Conservation (phyloP, 2,113 vertebrate genomes). For the Nematolebias whitei region DNA sequence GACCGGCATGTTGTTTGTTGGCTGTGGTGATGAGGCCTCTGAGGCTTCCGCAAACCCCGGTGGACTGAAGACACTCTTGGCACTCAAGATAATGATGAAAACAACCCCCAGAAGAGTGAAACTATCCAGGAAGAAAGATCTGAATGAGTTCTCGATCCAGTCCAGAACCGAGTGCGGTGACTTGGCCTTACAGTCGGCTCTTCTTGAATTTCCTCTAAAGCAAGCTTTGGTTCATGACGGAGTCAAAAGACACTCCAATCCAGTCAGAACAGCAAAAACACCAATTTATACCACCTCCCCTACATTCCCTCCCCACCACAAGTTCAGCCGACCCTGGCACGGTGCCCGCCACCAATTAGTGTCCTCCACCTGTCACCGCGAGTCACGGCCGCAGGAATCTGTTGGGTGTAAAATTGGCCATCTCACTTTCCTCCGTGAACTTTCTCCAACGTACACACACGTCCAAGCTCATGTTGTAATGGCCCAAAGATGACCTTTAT, state of each 20-base stretch:
- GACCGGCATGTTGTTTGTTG: conserved; percentile 58
- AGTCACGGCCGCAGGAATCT: conserved; percentile 73
- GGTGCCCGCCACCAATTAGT: conserved; percentile 71
- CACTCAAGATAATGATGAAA: conserved; percentile 47
- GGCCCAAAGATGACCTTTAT: conserved; percentile 55
- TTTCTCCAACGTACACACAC: conserved; percentile 28
- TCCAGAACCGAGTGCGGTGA: no score
- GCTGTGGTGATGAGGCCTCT: conserved; percentile 56
- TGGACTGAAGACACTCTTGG: conserved; percentile 27
- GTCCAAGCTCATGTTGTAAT: conserved; percentile 1
- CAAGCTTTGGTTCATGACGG: background rate
- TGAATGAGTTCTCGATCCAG: no score
- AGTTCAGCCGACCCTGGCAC: conserved; percentile 39
- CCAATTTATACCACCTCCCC: conserved; percentile 9
- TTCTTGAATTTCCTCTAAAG: conserved; percentile 13
- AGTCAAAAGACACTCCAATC: background rate
- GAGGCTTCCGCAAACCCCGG: conserved; percentile 32
- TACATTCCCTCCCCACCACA: conserved; percentile 34
- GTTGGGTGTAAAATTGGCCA: conserved; percentile 72
- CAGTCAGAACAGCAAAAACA: background rate
- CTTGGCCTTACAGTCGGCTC: no score
- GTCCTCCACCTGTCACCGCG: conserved; percentile 72
- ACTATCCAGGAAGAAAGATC: conserved; percentile 1
- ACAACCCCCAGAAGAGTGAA: conserved; percentile 14
- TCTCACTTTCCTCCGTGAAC: conserved; percentile 75